Conservation (phyloP, 2,113 vertebrate species). For the Uria aalge region DNA sequence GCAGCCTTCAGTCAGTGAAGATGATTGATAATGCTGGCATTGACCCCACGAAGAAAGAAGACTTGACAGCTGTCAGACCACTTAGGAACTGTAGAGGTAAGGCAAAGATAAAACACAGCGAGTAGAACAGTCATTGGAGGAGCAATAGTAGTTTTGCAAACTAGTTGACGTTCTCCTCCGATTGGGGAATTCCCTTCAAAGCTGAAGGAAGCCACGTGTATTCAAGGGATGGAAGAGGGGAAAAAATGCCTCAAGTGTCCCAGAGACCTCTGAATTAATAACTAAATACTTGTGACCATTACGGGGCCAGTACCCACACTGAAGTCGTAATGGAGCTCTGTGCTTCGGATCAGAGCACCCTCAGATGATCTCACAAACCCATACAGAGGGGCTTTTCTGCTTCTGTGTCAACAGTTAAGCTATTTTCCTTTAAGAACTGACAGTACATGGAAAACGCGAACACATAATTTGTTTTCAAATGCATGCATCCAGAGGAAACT, state of each 20-base stretch:
- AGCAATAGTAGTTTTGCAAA: background rate
- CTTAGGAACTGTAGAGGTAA: background rate
- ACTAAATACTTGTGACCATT: background rate
- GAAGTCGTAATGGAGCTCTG: background rate
- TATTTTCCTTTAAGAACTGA: background rate
- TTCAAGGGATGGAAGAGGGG: background rate
- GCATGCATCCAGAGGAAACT: background rate
- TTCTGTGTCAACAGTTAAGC: background rate
- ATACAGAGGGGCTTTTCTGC: background rate
- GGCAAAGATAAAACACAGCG: background rate
- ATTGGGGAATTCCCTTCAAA: background rate
- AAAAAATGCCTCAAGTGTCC: background rate
- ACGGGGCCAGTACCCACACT: accelerated
- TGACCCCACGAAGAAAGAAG: background rate
- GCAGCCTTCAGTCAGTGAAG: background rate
- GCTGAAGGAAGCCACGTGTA: background rate
- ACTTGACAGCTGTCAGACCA: background rate
- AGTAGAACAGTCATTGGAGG: background rate
- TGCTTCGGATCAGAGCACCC: background rate
- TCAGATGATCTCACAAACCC: background rate
- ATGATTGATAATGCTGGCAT: background rate
- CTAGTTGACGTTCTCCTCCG: background rate
- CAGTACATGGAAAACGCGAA: background rate
- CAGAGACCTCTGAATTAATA: background rate
- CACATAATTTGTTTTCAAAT: background rate